Evolutionary conservation across 2,113 vertebrate species (phyloP), one percentile per base, ranked within the genome.

Genomic region (Nannobrachium achirus): DNA sequence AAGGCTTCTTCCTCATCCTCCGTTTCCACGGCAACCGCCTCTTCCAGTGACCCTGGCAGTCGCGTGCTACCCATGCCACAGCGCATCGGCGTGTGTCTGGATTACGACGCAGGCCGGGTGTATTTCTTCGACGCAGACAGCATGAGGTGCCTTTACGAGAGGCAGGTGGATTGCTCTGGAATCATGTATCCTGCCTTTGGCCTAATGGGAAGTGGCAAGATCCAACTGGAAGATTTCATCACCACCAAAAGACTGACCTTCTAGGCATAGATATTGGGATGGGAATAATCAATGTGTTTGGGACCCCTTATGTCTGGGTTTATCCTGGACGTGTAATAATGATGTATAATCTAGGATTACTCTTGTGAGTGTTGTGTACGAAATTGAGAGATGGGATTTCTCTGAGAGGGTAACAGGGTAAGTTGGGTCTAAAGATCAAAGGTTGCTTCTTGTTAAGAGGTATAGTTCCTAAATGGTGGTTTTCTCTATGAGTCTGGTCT

Each of bases 131-230:
- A 99, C 0, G 93, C 92, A 1, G 94, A 94, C 73, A 63, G 61
- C 71, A 98, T 99, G 97, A 92, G 92, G 83, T 97, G 95, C 89
- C 93, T 99, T 56, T 98, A 95, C 0, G 97, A 98, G 78, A 93
- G 96, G 3, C 93, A 93, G 56, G 94, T 98, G 76, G 97, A 99
- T 67, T 98, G 98, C 63, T 95, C 96, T 0, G 94, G 94, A 2
- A 89, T 93, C 0, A 98, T 99, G 96, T 99, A 95, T 82, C 98
- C 98, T 0, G 96, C 94, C 0, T 99, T 99, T 14, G 97, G 95
- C 8, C 81, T 99, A 51, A 94, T 99, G 96, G 98, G 98, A 1
- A 87, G 96, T 0, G 95, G 94, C 0, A 94, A 88, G 9, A 77
- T 99, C 65, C 94, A 94, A 7, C 94, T 99, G 6, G 93, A 97